These are phyloP conservation scores for Pterocles burchelli DNA, from an alignment of 2,113 vertebrate genomes.

Conservation along the genomic window DNA sequence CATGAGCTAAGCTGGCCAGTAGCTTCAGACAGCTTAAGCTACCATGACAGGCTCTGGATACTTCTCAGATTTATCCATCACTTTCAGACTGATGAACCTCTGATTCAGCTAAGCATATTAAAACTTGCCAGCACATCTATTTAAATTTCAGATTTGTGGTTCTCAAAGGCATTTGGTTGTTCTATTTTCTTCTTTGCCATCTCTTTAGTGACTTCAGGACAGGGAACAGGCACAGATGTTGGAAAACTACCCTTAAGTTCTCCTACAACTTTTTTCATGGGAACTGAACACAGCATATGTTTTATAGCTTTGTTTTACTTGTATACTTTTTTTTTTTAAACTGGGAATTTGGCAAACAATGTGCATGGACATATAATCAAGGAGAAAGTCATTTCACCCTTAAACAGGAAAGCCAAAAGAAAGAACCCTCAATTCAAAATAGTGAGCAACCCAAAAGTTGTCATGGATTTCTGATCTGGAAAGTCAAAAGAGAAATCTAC, in stretches of 20 bases:
- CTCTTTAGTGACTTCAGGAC: not conserved
- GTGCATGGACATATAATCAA: not conserved
- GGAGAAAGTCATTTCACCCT: not conserved
- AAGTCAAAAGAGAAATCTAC: not conserved
- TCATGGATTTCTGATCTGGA: not conserved
- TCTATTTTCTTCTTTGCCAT: not conserved
- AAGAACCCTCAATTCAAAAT: not conserved
- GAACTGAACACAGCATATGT: not conserved
- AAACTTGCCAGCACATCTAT: not conserved
- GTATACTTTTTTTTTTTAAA: not conserved
- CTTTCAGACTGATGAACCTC: not conserved
- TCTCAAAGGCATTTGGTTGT: slow-evolving; percentile 12
- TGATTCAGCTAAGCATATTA: not conserved
- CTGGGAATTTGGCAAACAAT: not conserved
- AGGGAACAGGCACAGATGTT: not conserved
- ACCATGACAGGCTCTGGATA: not conserved
- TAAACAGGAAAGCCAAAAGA: not conserved
- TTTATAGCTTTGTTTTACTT: not conserved
- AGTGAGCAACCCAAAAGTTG: not conserved
- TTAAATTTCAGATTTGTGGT: slow-evolving; percentile 32
- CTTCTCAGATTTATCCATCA: not conserved
- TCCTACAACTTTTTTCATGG: not conserved
- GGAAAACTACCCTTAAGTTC: not conserved
- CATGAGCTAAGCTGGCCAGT: not conserved
- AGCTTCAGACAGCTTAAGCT: not conserved